phyloP scores from a whole-genome alignment of 2,113 vertebrate species.

The Alexandromys fortis region DNA sequence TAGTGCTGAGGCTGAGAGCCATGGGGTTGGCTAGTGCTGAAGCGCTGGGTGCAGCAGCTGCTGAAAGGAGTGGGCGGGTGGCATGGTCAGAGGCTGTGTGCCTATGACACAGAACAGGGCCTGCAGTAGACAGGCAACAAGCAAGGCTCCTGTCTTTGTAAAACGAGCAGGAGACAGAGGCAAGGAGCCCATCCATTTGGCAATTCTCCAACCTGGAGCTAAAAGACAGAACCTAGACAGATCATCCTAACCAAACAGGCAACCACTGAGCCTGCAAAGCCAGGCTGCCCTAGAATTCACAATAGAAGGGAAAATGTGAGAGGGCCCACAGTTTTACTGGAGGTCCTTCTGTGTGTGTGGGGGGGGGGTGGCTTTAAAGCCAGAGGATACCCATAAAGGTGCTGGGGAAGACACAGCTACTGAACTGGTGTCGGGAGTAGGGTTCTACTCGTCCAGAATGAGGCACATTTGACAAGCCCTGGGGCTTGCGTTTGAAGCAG shows the following conservation, averaged over 20 bases:
- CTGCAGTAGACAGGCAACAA: not conserved
- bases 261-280: not conserved
- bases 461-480: not conserved
- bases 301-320: not conserved
- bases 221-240: not conserved
- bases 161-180: not conserved
- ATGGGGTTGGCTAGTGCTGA: not conserved
- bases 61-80: not conserved
- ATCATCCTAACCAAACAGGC: not conserved
- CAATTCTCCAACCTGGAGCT: not conserved
- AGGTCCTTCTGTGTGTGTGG: not conserved
- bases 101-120: not conserved
- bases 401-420: not conserved
- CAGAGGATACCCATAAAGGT: accelerated
- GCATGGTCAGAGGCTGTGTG: no score
- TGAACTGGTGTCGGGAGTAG: accelerated
- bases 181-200: not conserved
- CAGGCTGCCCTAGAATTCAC: not conserved
- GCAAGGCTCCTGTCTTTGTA: not conserved
- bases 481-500: no score
- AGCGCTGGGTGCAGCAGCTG: not conserved
- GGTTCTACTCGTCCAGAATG: not conserved
- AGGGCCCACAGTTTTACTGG: not conserved
- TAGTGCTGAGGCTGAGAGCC: not conserved
- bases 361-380: not conserved